Evolutionary conservation across 2,888 invertebrate species (phyloP).

Genomic region (Limnephilus lunatus): DNA sequence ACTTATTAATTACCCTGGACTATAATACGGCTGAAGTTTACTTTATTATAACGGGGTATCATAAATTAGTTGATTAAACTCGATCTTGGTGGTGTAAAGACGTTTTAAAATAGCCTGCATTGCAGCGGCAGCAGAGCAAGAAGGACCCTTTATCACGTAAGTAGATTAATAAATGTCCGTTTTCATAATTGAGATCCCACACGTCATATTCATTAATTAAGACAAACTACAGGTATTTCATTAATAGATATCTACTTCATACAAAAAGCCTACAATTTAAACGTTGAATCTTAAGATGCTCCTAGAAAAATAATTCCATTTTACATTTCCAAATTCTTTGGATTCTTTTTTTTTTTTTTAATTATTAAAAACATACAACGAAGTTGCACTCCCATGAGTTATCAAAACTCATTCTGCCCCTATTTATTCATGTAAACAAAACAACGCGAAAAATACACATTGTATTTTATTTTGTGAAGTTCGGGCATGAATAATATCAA

Average conservation of each 20-base stretch:
- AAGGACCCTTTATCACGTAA: not conserved
- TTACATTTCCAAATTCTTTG: no score
- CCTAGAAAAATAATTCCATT: not conserved
- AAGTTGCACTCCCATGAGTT: no score
- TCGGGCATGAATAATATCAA: no score
- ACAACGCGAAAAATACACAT: no score
- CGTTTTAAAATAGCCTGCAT: not conserved
- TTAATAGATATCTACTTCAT: not conserved
- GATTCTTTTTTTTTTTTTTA: no score
- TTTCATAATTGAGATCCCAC: not conserved
- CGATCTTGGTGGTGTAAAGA: not conserved
- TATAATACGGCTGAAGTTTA: conserved; percentile 1
- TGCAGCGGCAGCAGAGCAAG: not conserved
- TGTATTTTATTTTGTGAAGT: no score
- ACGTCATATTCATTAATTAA: not conserved
- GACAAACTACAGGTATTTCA: not conserved
- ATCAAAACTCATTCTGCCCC: no score
- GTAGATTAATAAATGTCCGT: not conserved
- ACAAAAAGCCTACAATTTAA: no score
- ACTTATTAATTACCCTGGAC: conserved; percentile 20
- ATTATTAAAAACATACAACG: no score
- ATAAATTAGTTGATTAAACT: not conserved
- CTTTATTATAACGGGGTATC: not conserved
- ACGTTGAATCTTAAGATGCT: no score
- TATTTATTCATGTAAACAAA: no score